Evolutionary conservation across 2,797 vertebrate genomes (phyloP), one percentile per base, ranked within the genome.

Genomic region (Trematomus bernacchii): DNA sequence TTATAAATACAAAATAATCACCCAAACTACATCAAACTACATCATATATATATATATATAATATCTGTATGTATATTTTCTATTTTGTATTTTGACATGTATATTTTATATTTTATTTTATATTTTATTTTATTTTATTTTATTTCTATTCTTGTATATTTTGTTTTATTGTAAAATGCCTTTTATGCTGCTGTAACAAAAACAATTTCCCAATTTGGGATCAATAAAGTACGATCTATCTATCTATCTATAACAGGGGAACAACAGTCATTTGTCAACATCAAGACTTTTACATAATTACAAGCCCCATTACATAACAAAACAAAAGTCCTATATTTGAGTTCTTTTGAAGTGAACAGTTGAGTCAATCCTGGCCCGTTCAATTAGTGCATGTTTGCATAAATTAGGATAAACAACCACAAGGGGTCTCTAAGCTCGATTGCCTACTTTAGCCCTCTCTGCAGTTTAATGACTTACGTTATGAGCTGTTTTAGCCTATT

Each of bases 401-500:
- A 57, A 77, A 71, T 72, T 37, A 63, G 40, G 47, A 67, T 37
- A 69, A 68, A 63, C 4, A 9, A 79, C 54, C 44, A 76, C 73
- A 77, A 18, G 55, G 44, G 59, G 19, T 19, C 54, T 52, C 30
- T 0, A 23, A 23, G 57, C 55, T 71, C 19, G 16, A 50, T 30
- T 52, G 48, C 43, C 48, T 53, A 51, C 16, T 65, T 50, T 12
- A 27, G 16, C n/a, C n/a, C 3, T 43, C 30, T 62, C 7, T 53
- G 43, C 18, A 80, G 58, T 69, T 50, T 57, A 42, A 61, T 83
- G 21, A 37, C 54, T 47, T 18, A 13, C 3, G 27, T 54, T 40
- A 42, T 85, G 37, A 74, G 44, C 48, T 73, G 16, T 79, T 79
- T 68, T 37, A 58, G 21, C 33, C 53, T 3, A 23, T 73, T 84